Base-by-base conservation (phyloP, 2,113 vertebrate genomes). In the Ovibos moschatus region DNA sequence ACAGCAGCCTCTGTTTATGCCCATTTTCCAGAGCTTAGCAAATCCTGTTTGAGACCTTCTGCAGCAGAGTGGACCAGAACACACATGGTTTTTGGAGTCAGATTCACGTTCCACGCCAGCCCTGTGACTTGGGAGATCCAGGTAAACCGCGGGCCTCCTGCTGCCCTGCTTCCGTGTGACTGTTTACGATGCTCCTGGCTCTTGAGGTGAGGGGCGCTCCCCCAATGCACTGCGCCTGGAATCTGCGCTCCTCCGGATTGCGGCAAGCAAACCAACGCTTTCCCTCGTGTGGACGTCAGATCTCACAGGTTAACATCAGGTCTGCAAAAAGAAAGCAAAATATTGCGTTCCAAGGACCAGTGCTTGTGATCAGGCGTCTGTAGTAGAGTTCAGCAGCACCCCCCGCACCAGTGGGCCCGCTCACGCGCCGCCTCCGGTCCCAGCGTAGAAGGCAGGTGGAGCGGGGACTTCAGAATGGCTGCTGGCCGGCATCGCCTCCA, bases 121-220 rank as follows among this genome's bases (percentile, higher is more conserved):
- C 12, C 45, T 30, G 16, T 40, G 78, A 33, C 50, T 17, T 17
- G 2, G 4, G 9, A 21, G 11, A n/a, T 14, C 33, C 2, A 2
- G 51, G 40, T 13, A 3, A 27, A 33, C 14, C 0, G 0, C 6
- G 4, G 2, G 16, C 2, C 25, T 7, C 4, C 3, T 13, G 19
- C 4, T 0, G 23, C 7, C 76, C 45, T 10, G 23, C 47, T 28
- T 25, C 33, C 7, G 16, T 19, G 78, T 19, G 30, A 19, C 30
- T 1, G 3, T 14, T 21, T 28, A 1, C 0, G 13, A 15, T 13
- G 55, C 50, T 15, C 14, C 30, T 9, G 25, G n/a, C 62, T 19
- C 7, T 0, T 0, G 0, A 25, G n/a, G 8, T 7, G 15, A n/a
- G 21, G 3, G 27, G 43, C 4, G 0, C 62, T 11, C 25, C 7